phyloP scores from a whole-genome alignment of 2,888 invertebrate genomes.

The Caenorhabditis zanzibari region DNA sequence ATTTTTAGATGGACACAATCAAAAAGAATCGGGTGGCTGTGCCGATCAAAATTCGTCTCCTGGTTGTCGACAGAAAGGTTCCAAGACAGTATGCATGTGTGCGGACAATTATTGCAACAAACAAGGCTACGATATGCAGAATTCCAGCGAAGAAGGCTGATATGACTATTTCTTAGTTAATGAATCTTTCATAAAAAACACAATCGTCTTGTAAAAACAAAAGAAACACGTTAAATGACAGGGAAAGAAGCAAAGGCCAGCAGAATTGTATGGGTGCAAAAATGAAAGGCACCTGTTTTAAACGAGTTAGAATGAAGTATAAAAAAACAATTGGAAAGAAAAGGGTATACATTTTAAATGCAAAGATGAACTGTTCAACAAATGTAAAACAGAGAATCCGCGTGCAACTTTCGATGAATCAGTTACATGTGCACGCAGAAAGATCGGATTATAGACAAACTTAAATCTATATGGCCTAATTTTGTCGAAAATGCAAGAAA shows the following conservation, averaged over 20 bases:
- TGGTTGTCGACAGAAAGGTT: conserved; percentile 36
- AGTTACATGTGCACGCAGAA: conserved; percentile 22
- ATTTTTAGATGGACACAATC: conserved; percentile 19
- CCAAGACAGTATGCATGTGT: conserved; percentile 33
- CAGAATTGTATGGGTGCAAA: conserved; percentile 12
- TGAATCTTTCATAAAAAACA: conserved; percentile 37
- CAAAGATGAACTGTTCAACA: conserved; percentile 1
- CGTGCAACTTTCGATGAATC: background rate
- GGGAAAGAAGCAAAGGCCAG: conserved; percentile 10
- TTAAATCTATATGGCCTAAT: conserved; percentile 22
- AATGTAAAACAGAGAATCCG: background rate
- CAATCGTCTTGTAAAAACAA: conserved; percentile 7
- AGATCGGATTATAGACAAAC: conserved; percentile 18
- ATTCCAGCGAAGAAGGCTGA: conserved; percentile 38
- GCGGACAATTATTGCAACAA: conserved; percentile 36
- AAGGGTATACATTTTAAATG: conserved; percentile 49
- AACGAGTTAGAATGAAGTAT: conserved; percentile 11
- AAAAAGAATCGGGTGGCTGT: conserved; percentile 44
- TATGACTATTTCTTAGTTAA: background rate
- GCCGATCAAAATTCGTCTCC: conserved; percentile 22
- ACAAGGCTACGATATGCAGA: conserved; percentile 47
- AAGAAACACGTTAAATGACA: conserved; percentile 36
- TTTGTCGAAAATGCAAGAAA: conserved; percentile 6
- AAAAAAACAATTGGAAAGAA: conserved; percentile 26
- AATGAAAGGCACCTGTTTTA: background rate